Evolutionary conservation across 2,888 invertebrate species (phyloP).

Genomic region (Odontomyia ornata): DNA sequence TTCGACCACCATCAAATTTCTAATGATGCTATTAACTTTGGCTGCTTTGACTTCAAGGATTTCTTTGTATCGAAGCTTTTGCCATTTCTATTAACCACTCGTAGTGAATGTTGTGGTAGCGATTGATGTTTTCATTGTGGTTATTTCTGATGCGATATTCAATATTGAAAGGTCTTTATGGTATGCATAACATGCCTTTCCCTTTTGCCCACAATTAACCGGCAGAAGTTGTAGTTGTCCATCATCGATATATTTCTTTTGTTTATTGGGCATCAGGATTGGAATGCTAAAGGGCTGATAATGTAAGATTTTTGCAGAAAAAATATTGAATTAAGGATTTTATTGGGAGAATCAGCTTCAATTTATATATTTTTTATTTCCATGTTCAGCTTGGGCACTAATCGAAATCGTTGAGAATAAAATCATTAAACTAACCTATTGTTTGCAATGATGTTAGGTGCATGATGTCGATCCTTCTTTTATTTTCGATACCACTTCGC

Average conservation of each 20-base stretch:
- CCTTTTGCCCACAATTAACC: slow-evolving; percentile 5
- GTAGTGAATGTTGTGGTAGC: neutral
- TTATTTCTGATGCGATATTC: neutral
- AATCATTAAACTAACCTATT: no score
- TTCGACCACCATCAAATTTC: neutral
- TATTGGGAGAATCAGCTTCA: no score
- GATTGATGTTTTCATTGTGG: neutral
- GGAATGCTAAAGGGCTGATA: neutral
- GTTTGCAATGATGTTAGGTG: no score
- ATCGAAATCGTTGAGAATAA: no score
- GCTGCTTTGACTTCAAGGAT: neutral
- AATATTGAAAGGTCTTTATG: neutral
- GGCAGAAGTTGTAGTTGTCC: neutral
- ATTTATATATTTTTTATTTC: no score
- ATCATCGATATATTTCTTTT: slow-evolving; percentile 3
- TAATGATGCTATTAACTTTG: neutral
- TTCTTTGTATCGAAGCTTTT: neutral
- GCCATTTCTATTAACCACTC: neutral
- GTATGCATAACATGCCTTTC: slow-evolving; percentile 5
- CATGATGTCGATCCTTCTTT: no score
- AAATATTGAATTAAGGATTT: no score
- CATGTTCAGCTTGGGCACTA: no score
- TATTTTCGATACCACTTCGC: no score
- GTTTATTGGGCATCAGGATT: neutral
- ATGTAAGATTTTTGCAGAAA: no score